phyloP scores from a whole-genome alignment of 64 coral and sea anemone species.

The Porites lutea region DNA sequence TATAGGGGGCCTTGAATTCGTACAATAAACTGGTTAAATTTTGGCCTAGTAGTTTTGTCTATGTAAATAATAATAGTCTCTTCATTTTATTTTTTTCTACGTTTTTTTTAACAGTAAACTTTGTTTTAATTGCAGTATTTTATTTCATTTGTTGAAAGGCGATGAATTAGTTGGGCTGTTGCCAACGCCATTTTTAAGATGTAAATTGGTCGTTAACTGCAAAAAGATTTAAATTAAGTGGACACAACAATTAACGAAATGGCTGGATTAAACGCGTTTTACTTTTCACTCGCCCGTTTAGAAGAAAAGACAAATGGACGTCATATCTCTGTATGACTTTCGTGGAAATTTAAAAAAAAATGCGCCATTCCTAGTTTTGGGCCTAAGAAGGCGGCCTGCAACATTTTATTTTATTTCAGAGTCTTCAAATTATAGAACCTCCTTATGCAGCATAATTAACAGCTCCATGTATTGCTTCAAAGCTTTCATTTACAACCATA shows the following conservation, averaged over 20 bases:
- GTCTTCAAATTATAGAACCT: too few species aligned
- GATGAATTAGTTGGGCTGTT: neutral
- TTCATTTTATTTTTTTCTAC: neutral
- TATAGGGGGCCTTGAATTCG: neutral
- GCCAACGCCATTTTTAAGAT: neutral
- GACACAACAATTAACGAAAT: conserved; percentile 28
- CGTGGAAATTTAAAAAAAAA: too few species aligned
- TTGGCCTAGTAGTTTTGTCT: neutral
- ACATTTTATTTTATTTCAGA: too few species aligned
- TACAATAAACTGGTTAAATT: neutral
- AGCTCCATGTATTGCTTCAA: too few species aligned
- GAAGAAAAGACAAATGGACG: neutral
- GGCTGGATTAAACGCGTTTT: neutral
- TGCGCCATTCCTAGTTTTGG: too few species aligned
- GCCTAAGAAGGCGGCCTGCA: too few species aligned
- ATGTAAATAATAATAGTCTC: neutral
- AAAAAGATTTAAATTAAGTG: neutral
- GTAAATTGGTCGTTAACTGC: neutral
- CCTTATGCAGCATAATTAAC: too few species aligned
- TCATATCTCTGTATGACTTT: too few species aligned
- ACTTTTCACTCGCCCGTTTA: neutral
- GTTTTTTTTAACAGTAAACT: neutral
- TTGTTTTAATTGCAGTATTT: neutral
- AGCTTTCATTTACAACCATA: too few species aligned
- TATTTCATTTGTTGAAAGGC: neutral